Base-by-base conservation (phyloP, 1,140 invertebrate species). In the Cydia fagiglandana region DNA sequence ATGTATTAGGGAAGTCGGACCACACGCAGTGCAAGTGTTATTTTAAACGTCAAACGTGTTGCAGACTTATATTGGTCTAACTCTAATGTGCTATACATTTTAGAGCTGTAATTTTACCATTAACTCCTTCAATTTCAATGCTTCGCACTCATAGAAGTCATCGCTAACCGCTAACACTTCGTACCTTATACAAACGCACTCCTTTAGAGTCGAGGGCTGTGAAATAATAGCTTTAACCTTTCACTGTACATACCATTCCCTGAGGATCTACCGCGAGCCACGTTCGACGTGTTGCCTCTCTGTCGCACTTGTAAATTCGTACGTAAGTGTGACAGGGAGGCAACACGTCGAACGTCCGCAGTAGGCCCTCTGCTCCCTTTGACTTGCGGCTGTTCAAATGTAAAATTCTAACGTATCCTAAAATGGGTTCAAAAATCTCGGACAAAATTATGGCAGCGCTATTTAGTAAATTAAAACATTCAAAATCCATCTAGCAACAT, bases 181-280 rank as follows among this genome's bases (percentile, higher is more conserved):
- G 66, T 70, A 79, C 70, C 68, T 73, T 73, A 66, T 61, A 13
- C 12, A 76, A 56, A 81, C 70, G 81, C 88, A 88, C 87, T 88
- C 86, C 88, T 89, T 82, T 77, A 74, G 73, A 83, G 86, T 88
- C 84, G 81, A 89, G 86, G 90, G 90, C 90, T 92, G 90, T 92
- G 90, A 92, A 85, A 85, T 86, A 84, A 86, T 89, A 91, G 88
- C 89, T 92, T 92, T 91, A 92, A 91, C 90, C 87, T 89, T 78
- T 83, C 87, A 84, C 75, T 88, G 83, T 90, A 90, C 84, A 85
- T 85, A 90, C 64, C 79, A 85, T 81, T 47, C 73, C 76, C 76
- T 24, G 24, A 24, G 24, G 24, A 2, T 2, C 24, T 24, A 24
- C 24, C 24, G 24, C 24, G 24, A 24, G 24, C 24, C 24, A 24